These are phyloP conservation scores for Oikopleura dioica DNA, from an alignment of 23 tunicate species.

Conservation along the genomic window DNA sequence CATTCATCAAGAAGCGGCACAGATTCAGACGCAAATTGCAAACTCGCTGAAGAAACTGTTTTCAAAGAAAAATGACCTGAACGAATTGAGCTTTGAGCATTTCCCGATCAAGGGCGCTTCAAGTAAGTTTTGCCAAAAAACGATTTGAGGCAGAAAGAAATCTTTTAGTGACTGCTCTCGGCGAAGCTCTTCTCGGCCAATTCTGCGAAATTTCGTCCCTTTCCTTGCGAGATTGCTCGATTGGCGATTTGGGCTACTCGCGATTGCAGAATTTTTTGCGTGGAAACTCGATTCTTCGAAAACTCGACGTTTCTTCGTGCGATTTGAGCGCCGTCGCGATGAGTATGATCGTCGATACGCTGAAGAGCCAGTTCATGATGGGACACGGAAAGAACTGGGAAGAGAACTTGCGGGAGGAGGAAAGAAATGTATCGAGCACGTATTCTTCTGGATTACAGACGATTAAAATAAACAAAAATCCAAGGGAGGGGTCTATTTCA, in stretches of 20 bases:
- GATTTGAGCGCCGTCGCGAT: neutral
- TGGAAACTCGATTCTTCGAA: neutral
- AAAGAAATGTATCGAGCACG: neutral
- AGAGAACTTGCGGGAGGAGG: neutral
- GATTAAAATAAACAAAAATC: neutral
- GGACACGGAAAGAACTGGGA: neutral
- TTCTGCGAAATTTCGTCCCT: neutral
- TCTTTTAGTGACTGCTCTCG: neutral
- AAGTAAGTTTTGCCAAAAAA: neutral
- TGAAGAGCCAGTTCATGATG: neutral
- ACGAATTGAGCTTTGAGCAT: neutral
- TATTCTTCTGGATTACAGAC: neutral
- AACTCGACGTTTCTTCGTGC: neutral
- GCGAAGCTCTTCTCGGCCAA: neutral
- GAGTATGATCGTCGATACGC: neutral
- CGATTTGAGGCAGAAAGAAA: neutral
- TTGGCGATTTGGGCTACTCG: neutral
- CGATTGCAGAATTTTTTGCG: neutral
- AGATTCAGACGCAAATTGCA: neutral
- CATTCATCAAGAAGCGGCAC: neutral
- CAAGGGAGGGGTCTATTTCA: no score
- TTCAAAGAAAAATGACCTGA: neutral
- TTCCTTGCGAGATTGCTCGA: neutral
- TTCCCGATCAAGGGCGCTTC: neutral
- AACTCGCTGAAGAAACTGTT: neutral